Conservation (phyloP, 2,888 invertebrate species). For the Pollenia labialis region DNA sequence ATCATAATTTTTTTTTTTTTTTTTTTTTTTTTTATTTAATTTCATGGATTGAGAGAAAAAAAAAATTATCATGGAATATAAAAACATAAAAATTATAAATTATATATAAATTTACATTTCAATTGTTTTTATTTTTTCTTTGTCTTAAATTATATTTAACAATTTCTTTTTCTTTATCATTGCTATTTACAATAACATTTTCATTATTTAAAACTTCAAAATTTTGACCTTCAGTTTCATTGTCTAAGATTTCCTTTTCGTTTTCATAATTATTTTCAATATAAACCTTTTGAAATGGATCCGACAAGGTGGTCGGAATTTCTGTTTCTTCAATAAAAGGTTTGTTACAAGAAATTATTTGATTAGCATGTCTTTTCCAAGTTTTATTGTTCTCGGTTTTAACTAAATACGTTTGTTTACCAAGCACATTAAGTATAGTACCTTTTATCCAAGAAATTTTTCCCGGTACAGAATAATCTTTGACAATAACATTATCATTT, state of each 20-base stretch:
- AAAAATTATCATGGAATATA: too few relatives aligned
- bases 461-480: conserved; percentile 32
- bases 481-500: conserved; percentile 25
- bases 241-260: neutral
- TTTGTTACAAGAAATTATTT: conserved; percentile 24
- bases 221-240: too few relatives aligned
- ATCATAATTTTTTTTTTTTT: neutral
- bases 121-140: conserved; percentile 9
- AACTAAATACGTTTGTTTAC: conserved; percentile 52
- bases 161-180: neutral
- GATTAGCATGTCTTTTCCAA: conserved; percentile 56
- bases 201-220: neutral
- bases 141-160: conserved; percentile 35
- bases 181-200: neutral
- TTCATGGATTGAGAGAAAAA: neutral
- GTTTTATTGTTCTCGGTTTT: neutral
- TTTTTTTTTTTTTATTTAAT: neutral
- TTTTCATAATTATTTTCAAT: neutral
- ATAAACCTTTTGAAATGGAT: conserved; percentile 33
- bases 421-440: conserved; percentile 5
- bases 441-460: conserved; percentile 31
- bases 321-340: neutral
- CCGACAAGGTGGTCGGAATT: conserved; percentile 4
- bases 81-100: neutral
- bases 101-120: neutral